Base-by-base conservation (phyloP, 2,113 vertebrate species). In the Gracilinanus agilis region DNA sequence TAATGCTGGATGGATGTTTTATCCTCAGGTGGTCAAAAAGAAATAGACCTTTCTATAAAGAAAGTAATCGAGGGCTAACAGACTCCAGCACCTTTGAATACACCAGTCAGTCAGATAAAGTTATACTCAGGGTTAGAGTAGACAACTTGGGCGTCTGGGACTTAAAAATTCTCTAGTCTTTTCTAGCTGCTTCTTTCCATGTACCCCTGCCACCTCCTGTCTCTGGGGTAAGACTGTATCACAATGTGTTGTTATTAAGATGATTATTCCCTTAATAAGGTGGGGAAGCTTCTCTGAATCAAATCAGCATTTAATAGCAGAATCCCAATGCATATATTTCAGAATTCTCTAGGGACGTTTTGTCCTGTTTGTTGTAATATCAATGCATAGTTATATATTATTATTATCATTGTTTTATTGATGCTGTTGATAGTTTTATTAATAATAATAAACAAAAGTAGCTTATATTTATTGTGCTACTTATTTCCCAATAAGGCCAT, bases 231-330 rank as follows among this genome's bases (percentile, higher is more conserved):
- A 75, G 67, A 40, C 67, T 83, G 19, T n/a, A 40, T 83, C n/a
- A 40, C n/a, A 83, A 83, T 83, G 67, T 83, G 34, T 83, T 40
- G n/a, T 83, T 83, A 83, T 40, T 83, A 83, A 90, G 89, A 90
- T 24, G 27, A n/a, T 7, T 9, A 3, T 44, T 25, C 54, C 75
- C 40, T 91, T 29, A 24, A 10, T 24, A 27, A 53, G 49, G 54
- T 34, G 55, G 24, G 0, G 9, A 91, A 19, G 1, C 23, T 27
- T 27, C 34, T 24, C 27, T 21, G 27, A 7, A 29, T 90, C 91
- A 11, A 2, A 1, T 1, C 11, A 34, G 24, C n/a, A 24, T 56
- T 27, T 54, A 6, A 19, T 12, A 27, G 34, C 58, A 56, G 75
- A 54, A 54, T 34, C 4, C 4, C 24, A 2, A 13, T n/a, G 23